A percentile compares a stretch with the other conserved stretches of the same genome.
Evolutionary conservation across 92 coral and sea anemone genomes (phyloP).

Genomic region (Zoanthus solanderi): DNA sequence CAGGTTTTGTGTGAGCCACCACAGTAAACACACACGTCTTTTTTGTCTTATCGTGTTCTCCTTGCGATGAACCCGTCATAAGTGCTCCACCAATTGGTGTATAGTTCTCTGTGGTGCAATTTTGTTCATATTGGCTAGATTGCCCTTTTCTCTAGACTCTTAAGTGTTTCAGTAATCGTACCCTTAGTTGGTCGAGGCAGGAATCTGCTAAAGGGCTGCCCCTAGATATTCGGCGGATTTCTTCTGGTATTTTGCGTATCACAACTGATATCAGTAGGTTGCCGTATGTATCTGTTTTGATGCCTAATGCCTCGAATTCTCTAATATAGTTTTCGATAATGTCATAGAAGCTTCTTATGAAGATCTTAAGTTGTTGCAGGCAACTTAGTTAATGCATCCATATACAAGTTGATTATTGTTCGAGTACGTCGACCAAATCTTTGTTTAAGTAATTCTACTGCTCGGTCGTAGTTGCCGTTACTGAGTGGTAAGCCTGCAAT

Average conservation of each 20-base stretch:
- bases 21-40: background rate
- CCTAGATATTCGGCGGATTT: constrained; percentile 1
- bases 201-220: background rate
- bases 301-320: constrained; percentile 19
- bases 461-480: background rate
- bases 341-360: constrained; percentile 16
- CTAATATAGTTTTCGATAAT: constrained; percentile 13
- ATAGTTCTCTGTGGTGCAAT: too few species aligned
- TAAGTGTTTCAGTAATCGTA: constrained; percentile 7
- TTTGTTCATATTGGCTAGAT: background rate
- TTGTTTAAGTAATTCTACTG: constrained; percentile 29
- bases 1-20: constrained; percentile 2
- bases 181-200: constrained; percentile 11
- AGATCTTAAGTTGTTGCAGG: constrained; percentile 1
- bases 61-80: background rate
- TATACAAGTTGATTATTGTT: constrained; percentile 28
- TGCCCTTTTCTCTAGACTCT: constrained; percentile 7
- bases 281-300: constrained; percentile 23
- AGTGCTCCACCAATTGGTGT: background rate
- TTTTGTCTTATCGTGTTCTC: background rate
- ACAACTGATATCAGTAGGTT: constrained; percentile 11
- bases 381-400: constrained; percentile 1
- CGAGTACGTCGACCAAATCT: constrained; percentile 11
- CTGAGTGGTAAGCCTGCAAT: too few species aligned
- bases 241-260: constrained; percentile 3